phyloP scores from a whole-genome alignment of 92 coral and sea anemone genomes.

The Pocillopora grandis region DNA sequence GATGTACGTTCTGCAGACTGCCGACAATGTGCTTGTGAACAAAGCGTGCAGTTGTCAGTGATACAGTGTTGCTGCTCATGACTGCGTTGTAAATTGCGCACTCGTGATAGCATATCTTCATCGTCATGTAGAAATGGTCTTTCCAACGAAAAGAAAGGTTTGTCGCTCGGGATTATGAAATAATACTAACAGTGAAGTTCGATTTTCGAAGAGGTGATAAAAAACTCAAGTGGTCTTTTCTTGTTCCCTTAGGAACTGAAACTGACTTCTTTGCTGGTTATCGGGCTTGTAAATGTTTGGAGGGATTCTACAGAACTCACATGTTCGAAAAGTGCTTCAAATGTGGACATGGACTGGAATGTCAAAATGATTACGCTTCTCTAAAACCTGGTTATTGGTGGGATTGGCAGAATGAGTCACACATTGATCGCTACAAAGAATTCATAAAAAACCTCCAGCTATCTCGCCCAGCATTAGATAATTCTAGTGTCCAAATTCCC shows the following conservation, averaged over 20 bases:
- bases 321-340: slow-evolving; percentile 15
- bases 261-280: slow-evolving; percentile 33
- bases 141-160: too few species aligned
- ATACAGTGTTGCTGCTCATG: too few species aligned
- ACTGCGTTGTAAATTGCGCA: too few species aligned
- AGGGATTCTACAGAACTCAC: slow-evolving; percentile 16
- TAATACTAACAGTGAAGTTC: too few species aligned
- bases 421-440: slow-evolving; percentile 4
- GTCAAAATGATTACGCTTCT: neutral
- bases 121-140: too few species aligned
- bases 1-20: too few species aligned
- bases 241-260: slow-evolving; percentile 16
- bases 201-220: too few species aligned
- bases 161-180: too few species aligned
- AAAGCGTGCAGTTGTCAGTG: too few species aligned
- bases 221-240: too few species aligned
- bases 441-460: neutral
- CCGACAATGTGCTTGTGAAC: too few species aligned
- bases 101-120: too few species aligned
- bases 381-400: slow-evolving; percentile 27
- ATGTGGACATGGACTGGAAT: slow-evolving; percentile 17
- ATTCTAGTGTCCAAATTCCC: neutral
- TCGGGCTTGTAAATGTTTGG: slow-evolving; percentile 36
- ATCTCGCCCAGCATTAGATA: neutral
- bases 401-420: slow-evolving; percentile 6